A percentile compares a stretch with the other conserved stretches of the same genome.
phyloP scores from a whole-genome alignment of 2,113 vertebrate genomes.

The Alectura lathami region DNA sequence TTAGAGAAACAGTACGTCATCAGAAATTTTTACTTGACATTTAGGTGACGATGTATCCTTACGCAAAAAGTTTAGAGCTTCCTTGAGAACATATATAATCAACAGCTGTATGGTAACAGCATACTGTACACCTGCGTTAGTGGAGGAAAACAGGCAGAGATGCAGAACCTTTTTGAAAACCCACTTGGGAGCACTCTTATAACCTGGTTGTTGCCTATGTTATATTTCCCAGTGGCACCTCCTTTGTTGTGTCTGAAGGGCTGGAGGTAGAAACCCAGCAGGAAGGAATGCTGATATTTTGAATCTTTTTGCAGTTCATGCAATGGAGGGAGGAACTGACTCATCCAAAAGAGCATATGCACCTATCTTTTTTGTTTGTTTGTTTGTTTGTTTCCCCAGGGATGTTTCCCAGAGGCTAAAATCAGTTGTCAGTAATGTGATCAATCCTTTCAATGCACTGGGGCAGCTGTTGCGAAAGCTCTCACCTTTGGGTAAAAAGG shows the following conservation, averaged over 20 bases:
- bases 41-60: neutral
- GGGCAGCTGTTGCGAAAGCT: rapidly evolving
- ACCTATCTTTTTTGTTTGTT: no score
- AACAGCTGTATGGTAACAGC: neutral
- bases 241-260: neutral
- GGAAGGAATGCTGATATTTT: neutral
- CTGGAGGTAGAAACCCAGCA: neutral
- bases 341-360: neutral
- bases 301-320: neutral
- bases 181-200: neutral
- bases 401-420: neutral
- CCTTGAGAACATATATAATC: neutral
- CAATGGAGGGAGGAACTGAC: neutral
- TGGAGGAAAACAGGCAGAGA: neutral
- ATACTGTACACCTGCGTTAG: neutral
- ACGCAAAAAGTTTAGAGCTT: neutral
- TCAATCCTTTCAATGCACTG: neutral
- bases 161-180: constrained; percentile 31
- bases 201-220: neutral
- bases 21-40: neutral
- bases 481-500: neutral
- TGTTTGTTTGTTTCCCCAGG: neutral
- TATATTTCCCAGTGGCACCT: neutral
- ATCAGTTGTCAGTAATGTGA: neutral
- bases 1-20: neutral